Base-by-base conservation (phyloP, 2,797 vertebrate species). In the Lophius americanus region DNA sequence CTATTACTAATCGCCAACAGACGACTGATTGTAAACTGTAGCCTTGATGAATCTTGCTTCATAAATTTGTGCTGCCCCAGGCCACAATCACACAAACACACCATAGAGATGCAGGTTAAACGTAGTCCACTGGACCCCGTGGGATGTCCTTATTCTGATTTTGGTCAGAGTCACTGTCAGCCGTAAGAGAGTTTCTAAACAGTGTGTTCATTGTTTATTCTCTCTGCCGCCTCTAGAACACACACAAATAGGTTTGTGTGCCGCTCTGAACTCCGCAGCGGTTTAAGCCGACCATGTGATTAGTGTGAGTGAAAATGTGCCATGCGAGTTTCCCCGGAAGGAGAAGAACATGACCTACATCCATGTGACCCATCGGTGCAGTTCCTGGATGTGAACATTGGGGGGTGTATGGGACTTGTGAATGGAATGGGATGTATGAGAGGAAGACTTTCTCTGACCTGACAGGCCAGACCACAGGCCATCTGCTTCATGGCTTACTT, bases 401-500 rank as follows among this genome's bases (percentile, higher is more conserved):
- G 88, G 89, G 73, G 92, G 92, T 78, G 86, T 88, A 63, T 78
- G 78, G 85, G 89, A 85, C 88, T 89, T 72, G 61, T 71, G 42
- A 10, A 85, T 60, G 51, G 14, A 54, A 65, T 46, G 11, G 39
- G 41, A 52, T 67, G 75, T 77, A 79, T 73, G 66, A 65, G 57
- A 64, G 72, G 14, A 68, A 85, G 87, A 87, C 81, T 85, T 85
- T 84, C 86, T 84, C 71, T 86, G 84, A 83, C 73, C 72, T 87
- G 88, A 88, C 84, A 82, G 83, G 68, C 79, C 62, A 88, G 81
- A 87, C 87, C 74, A 77, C 66, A 43, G 70, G 62, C 92, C 93
- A 93, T 94, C 93, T 94, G 93, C 78, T 84, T 52, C 83, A 67
- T 73, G 86, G 86, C 84, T 93, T 92, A 90, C 70, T 73, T 61